A percentile compares a stretch with the other conserved stretches of the same genome.
These are phyloP conservation scores for Paratrypauchen microcephalus DNA, from an alignment of 2,797 vertebrate genomes.

Conservation along the genomic window DNA sequence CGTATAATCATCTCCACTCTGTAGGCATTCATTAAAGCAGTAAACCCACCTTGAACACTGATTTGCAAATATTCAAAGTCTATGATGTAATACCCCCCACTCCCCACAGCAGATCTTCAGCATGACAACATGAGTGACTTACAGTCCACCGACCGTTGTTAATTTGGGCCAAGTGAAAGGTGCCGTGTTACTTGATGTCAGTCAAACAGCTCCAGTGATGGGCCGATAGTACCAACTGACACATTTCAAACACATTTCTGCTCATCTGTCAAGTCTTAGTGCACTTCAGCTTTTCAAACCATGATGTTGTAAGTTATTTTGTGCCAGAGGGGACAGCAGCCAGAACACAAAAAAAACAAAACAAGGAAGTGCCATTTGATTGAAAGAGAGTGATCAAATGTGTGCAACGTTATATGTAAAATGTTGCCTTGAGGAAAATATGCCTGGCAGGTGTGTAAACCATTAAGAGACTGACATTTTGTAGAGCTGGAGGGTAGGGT, in stretches of 20 bases:
- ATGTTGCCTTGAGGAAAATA: constrained; percentile 3
- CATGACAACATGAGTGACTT: constrained; percentile 43
- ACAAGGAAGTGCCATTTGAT: background rate
- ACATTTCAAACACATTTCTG: constrained; percentile 35
- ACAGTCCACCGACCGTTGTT: constrained; percentile 37
- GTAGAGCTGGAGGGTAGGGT: constrained; percentile 5
- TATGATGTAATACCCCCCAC: constrained; percentile 25
- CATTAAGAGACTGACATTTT: background rate
- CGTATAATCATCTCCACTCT: constrained; percentile 5
- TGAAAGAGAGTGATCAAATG: background rate
- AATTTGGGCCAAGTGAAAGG: constrained; percentile 31
- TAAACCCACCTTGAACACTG: constrained; percentile 19
- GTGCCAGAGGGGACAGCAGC: constrained; percentile 38
- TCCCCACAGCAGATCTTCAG: constrained; percentile 36
- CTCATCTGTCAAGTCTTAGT: constrained; percentile 25
- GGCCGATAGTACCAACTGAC: constrained; percentile 53
- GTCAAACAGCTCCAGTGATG: constrained; percentile 47
- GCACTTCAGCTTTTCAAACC: constrained; percentile 5
- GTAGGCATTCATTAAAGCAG: constrained; percentile 13
- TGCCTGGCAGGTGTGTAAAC: background rate
- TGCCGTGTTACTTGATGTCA: constrained; percentile 41
- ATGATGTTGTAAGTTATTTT: constrained; percentile 32
- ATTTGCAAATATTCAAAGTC: constrained; percentile 66
- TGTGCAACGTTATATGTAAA: background rate
- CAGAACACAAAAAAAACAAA: constrained; percentile 4